phyloP scores from a whole-genome alignment of 1,140 invertebrate species.

The Maconellicoccus hirsutus region DNA sequence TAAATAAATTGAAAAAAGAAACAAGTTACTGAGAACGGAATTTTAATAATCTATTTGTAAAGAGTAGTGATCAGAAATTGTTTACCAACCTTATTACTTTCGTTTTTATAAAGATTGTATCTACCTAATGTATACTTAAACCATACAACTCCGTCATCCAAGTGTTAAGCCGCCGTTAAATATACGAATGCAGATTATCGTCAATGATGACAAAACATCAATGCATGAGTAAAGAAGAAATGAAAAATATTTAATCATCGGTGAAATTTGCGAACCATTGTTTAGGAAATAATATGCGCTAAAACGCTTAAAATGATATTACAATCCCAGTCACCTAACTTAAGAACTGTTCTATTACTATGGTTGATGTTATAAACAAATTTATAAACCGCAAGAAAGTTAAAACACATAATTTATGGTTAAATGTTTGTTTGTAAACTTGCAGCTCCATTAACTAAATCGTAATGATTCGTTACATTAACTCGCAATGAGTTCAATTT shows the following conservation, averaged over 20 bases:
- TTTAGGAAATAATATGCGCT: not conserved
- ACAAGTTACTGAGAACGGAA: no score
- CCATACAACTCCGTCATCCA: no score
- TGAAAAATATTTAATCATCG: not conserved
- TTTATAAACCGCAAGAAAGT: slow-evolving; percentile 4
- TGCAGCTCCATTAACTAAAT: not conserved
- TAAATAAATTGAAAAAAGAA: no score
- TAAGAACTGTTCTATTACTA: not conserved
- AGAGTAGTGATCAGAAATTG: no score
- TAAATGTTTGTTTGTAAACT: slow-evolving; percentile 1
- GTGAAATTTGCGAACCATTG: not conserved
- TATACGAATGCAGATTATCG: no score
- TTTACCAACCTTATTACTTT: no score
- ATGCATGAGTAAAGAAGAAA: no score
- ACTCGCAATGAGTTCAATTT: not conserved
- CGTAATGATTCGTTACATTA: not conserved
- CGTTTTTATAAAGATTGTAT: no score
- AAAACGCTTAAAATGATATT: slow-evolving; percentile 1
- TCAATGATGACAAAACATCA: no score
- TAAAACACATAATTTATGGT: not conserved
- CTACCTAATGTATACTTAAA: no score
- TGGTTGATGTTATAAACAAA: not conserved
- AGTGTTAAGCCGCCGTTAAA: no score
- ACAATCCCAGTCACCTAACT: slow-evolving; percentile 2
- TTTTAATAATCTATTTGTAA: no score